Evolutionary conservation across 2,888 invertebrate genomes (phyloP).

Genomic region (Bombyx huttoni): DNA sequence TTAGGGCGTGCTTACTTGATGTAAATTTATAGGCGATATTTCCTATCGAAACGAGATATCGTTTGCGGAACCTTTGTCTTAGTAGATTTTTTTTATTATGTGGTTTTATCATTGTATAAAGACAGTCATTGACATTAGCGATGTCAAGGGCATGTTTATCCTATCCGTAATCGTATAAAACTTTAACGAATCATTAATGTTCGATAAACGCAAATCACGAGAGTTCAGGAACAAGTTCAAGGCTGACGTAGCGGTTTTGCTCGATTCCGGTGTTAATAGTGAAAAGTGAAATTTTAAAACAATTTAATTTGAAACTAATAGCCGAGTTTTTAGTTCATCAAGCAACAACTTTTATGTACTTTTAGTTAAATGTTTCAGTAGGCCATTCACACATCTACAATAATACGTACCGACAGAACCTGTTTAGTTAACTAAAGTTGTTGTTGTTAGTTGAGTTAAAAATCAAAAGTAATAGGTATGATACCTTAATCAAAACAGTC

Average conservation of each 20-base stretch:
- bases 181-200: not conserved
- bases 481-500: not conserved
- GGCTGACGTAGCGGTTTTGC: not conserved
- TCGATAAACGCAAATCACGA: not conserved
- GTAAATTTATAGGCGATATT: too few species aligned
- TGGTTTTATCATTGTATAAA: too few species aligned
- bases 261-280: not conserved
- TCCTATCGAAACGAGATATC: too few species aligned
- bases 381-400: not conserved
- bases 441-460: slow-evolving; percentile 1
- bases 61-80: too few species aligned
- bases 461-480: not conserved
- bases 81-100: too few species aligned
- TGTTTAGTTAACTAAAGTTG: slow-evolving; percentile 1
- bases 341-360: too few species aligned
- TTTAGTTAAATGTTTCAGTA: not conserved
- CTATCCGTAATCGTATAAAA: not conserved
- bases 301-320: not conserved
- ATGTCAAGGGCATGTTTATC: too few species aligned
- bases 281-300: not conserved
- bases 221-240: not conserved
- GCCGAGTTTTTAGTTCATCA: too few species aligned
- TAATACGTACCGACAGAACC: not conserved
- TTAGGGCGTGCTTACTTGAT: too few species aligned
- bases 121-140: too few species aligned